phyloP scores from a whole-genome alignment of 2,113 vertebrate genomes.

The Chaetops frenatus region DNA sequence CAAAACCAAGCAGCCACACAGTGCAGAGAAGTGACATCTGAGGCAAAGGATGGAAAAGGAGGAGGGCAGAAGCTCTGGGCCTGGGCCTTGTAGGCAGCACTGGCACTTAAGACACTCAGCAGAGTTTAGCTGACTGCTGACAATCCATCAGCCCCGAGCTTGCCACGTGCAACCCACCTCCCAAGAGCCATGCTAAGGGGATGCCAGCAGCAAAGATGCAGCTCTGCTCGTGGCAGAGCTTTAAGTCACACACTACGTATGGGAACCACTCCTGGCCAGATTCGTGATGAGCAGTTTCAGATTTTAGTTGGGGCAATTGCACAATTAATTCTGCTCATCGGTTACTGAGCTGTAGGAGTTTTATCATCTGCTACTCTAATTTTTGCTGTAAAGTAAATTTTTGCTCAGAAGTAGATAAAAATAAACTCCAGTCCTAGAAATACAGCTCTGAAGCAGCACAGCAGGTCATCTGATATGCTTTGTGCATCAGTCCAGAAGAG shows the following conservation, averaged over 20 bases:
- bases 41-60: not conserved
- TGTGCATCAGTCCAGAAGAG: not conserved
- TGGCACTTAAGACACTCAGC: not conserved
- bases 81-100: not conserved
- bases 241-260: not conserved
- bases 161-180: not conserved
- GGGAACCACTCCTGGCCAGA: not conserved
- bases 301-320: not conserved
- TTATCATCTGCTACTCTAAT: constrained; percentile 6
- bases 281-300: not conserved
- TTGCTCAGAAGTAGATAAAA: not conserved
- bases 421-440: not conserved
- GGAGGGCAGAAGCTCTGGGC: not conserved
- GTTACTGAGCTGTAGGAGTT: not conserved
- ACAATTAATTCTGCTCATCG: not conserved
- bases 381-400: not conserved
- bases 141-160: not conserved
- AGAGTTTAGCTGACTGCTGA: not conserved
- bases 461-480: not conserved
- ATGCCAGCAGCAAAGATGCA: not conserved
- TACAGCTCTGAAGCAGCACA: not conserved
- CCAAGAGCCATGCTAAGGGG: not conserved
- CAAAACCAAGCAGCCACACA: not conserved
- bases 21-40: not conserved
- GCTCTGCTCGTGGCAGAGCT: not conserved